These are phyloP conservation scores for Ciconia boyciana DNA, from an alignment of 2,113 vertebrate species.

Conservation along the genomic window DNA sequence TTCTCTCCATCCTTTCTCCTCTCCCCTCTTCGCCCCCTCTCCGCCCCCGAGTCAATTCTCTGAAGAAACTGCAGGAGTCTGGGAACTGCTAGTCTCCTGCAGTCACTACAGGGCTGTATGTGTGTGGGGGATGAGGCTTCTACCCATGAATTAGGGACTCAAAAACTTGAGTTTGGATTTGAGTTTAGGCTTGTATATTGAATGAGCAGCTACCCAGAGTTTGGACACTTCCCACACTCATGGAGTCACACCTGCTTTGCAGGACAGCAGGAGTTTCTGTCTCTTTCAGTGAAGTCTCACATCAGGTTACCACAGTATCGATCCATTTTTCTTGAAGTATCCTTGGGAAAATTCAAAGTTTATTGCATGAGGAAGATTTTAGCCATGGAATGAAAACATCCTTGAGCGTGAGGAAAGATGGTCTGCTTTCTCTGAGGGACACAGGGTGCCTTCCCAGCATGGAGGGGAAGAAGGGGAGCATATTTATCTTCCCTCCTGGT, in stretches of 20 bases:
- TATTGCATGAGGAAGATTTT: background rate
- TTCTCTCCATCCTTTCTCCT: background rate
- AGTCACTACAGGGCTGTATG: background rate
- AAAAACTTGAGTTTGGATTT: background rate
- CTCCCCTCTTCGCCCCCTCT: background rate
- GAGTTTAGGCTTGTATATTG: background rate
- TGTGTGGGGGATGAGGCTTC: rapidly evolving
- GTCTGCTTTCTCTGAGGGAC: background rate
- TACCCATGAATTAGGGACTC: background rate
- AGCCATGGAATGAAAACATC: background rate
- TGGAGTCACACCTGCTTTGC: background rate
- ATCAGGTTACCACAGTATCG: background rate
- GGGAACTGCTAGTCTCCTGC: background rate
- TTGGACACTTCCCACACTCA: background rate
- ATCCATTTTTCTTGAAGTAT: background rate
- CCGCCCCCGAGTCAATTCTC: background rate
- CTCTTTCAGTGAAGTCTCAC: background rate
- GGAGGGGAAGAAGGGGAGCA: background rate
- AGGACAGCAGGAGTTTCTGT: background rate
- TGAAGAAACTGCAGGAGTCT: background rate
- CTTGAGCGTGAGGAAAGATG: background rate
- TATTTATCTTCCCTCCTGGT: background rate
- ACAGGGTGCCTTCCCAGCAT: rapidly evolving
- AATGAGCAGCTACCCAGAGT: background rate
- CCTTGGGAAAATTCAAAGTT: background rate